Conservation (phyloP, 2,888 invertebrate genomes). For the Ariolimax columbianus region DNA sequence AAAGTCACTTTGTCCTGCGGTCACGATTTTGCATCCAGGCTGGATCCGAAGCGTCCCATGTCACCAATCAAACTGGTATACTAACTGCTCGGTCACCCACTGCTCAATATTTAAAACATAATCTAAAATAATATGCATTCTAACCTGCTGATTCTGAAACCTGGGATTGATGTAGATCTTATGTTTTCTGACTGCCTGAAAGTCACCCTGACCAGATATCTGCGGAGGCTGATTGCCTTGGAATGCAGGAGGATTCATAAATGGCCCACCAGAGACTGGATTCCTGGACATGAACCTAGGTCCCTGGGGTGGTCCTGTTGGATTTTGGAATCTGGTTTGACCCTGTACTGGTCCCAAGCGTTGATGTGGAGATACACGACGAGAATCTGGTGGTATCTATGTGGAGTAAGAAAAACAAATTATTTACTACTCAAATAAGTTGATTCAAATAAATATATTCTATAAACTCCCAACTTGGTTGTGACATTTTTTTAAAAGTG, state of each 20-base stretch:
- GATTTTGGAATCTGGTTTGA: constrained; percentile 15
- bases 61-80: no score
- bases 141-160: constrained; percentile 40
- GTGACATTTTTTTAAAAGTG: no score
- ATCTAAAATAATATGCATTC: not conserved
- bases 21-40: no score
- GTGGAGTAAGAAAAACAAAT: no score
- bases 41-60: no score
- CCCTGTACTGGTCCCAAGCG: constrained; percentile 34
- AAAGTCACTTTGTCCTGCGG: no score
- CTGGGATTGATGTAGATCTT: constrained; percentile 49
- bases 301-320: constrained; percentile 24
- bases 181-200: constrained; percentile 10
- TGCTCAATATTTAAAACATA: not conserved
- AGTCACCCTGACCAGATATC: constrained; percentile 3
- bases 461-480: no score
- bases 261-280: not conserved
- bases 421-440: no score
- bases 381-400: constrained; percentile 9
- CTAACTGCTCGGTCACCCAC: not conserved
- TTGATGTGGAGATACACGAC: constrained; percentile 39
- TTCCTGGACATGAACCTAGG: not conserved
- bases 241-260: not conserved
- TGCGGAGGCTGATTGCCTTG: constrained; percentile 13
- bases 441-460: no score